Percentiles rank a stretch among this genome's conserved stretches.
Conservation (phyloP, 2,113 vertebrate genomes). For the Cyanistes caeruleus region DNA sequence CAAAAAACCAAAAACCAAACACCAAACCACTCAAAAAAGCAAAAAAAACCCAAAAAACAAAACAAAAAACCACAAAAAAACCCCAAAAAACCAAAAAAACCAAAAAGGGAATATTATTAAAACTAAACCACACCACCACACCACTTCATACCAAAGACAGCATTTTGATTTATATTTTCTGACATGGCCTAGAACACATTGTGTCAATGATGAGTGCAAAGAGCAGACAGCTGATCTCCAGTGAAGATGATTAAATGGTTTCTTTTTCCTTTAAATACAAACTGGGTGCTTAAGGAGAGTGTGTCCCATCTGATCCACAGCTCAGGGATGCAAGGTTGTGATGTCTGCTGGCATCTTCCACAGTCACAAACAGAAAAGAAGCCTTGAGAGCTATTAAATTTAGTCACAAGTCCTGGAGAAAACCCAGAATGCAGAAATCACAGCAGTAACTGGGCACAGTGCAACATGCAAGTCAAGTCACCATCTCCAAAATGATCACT, state of each 20-base stretch:
- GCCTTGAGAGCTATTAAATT: not conserved
- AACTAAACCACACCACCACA: not conserved
- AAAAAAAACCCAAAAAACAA: not conserved
- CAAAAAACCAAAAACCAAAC: not conserved
- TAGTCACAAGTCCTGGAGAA: not conserved
- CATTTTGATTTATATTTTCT: slow-evolving; percentile 33
- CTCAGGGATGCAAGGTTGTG: slow-evolving; percentile 27
- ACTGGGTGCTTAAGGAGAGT: slow-evolving; percentile 36
- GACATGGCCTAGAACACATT: slow-evolving; percentile 4
- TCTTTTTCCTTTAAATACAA: slow-evolving; percentile 42
- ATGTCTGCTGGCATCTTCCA: slow-evolving; percentile 15
- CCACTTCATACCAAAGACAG: not conserved
- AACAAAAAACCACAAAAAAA: too few species aligned
- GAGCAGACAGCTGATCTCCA: slow-evolving; percentile 27
- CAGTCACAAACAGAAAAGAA: not conserved
- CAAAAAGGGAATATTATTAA: not conserved
- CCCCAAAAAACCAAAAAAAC: too few species aligned
- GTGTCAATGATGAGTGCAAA: slow-evolving; percentile 4
- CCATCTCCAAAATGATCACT: not conserved
- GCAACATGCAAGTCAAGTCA: not conserved
- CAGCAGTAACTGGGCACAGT: not conserved
- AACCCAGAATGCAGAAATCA: not conserved
- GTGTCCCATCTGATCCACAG: slow-evolving; percentile 37
- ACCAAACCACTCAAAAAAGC: not conserved
- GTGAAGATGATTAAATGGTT: slow-evolving; percentile 24